Evolutionary conservation across 2,797 vertebrate genomes (phyloP), one percentile per base, ranked within the genome.

Genomic region (Pteronotus mesoamericanus): DNA sequence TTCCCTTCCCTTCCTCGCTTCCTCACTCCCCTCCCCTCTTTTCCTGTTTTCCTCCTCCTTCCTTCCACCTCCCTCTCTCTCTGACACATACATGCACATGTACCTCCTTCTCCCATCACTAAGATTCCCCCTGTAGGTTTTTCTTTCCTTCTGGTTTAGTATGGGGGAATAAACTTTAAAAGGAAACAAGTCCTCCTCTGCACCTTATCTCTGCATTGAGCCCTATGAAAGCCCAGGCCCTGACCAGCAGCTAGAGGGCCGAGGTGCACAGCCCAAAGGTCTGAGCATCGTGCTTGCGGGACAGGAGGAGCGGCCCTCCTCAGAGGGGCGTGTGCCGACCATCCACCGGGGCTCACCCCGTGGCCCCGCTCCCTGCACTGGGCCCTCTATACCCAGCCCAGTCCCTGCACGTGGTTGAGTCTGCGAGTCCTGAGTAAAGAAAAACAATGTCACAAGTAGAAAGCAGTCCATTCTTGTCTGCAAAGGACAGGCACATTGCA

Each of bases 261-360:
- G 4, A 0, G 7, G 39, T 24, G 22, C 4, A 22, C 9, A 77
- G 80, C 39, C 22, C 90, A 19, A 9, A 0, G 2, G 7, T 8
- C 42, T 11, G 26, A 51, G 55, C 14, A 0, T 32, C 15, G 34
- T 59, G 61, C 5, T 24, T 32, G 42, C 55, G 2, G 34, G 48
- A 9, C 5, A 2, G 16, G 46, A 86, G 66, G 19, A 14, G 0
- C 57, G 69, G 64, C 37, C 14, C 11, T 21, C 37, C 9, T 19
- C 34, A 16, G 1, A 39, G 18, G 64, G 46, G 2, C 22, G 0
- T 0, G 34, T 14, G 18, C 64, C 39, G 18, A 26, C 10, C 32
- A 9, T 29, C 32, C 42, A 1, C 5, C 5, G 0, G 5, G 0
- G 2, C 1, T 53, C 32, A 29, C n/a, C n/a, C n/a, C n/a, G n/a